Evolutionary conservation across 2,888 invertebrate genomes (phyloP).

Genomic region (Leucophora obtusa): DNA sequence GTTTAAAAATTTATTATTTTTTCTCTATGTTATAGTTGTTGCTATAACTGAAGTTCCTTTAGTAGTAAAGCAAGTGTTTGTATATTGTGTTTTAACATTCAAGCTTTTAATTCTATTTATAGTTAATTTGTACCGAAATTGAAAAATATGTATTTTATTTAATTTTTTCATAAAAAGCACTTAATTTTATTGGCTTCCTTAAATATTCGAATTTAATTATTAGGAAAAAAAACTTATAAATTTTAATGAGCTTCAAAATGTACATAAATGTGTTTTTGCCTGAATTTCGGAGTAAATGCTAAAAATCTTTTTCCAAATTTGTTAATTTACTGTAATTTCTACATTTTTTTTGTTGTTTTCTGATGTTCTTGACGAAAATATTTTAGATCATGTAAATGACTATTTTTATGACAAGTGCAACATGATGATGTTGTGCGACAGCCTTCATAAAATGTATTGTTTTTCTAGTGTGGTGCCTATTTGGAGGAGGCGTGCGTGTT

Average conservation of each 20-base stretch:
- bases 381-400: conserved; percentile 58
- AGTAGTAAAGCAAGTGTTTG: no score
- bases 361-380: conserved; percentile 25
- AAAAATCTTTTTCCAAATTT: neutral
- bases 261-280: neutral
- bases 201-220: neutral
- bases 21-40: no score
- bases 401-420: conserved; percentile 66
- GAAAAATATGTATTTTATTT: neutral
- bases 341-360: neutral
- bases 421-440: conserved; percentile 57
- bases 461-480: neutral
- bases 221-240: neutral
- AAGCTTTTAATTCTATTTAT: no score
- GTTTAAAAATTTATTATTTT: no score
- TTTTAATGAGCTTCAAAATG: neutral
- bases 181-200: neutral
- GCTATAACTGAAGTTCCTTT: no score
- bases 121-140: no score
- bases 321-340: neutral
- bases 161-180: neutral
- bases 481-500: conserved; percentile 43
- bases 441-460: conserved; percentile 56
- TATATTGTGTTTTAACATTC: no score
- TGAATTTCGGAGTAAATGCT: no score